A percentile compares a stretch with the other conserved stretches of the same genome.
phyloP scores from a whole-genome alignment of 2,113 vertebrate genomes.

The Mugil cephalus region DNA sequence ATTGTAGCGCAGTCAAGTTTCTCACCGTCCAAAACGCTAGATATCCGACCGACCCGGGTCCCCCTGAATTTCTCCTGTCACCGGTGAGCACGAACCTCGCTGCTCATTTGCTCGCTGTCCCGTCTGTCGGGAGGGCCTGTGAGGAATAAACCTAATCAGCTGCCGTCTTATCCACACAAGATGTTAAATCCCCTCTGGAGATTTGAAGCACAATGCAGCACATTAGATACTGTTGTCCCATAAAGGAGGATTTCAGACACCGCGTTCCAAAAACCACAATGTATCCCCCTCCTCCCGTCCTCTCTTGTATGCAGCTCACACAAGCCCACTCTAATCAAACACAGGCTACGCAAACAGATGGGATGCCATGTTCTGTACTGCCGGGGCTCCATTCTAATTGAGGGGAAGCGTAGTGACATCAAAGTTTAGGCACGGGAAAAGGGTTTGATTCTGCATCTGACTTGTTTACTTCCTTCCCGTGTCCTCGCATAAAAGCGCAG shows the following conservation, averaged over 20 bases:
- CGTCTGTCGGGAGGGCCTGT: constrained; percentile 4
- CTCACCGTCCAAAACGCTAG: constrained; percentile 44
- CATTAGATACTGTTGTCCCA: constrained; percentile 23
- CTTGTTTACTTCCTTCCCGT: constrained; percentile 13
- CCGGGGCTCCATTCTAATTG: constrained; percentile 60
- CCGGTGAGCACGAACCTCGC: constrained; percentile 39
- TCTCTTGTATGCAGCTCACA: constrained; percentile 11
- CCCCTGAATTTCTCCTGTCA: constrained; percentile 42
- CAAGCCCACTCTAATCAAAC: constrained; percentile 42
- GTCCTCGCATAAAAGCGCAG: not conserved
- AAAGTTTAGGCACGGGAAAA: constrained; percentile 54
- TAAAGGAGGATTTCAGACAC: constrained; percentile 35
- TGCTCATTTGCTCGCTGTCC: constrained; percentile 36
- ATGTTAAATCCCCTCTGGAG: constrained; percentile 14
- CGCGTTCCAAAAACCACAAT: constrained; percentile 26
- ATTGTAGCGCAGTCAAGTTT: constrained; percentile 59
- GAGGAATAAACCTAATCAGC: constrained; percentile 36
- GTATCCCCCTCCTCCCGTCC: not conserved
- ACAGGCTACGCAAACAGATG: constrained; percentile 55
- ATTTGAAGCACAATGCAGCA: constrained; percentile 29
- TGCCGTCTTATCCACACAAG: constrained; percentile 28
- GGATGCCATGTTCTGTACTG: constrained; percentile 47
- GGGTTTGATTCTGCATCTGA: constrained; percentile 41
- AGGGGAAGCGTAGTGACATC: constrained; percentile 64
- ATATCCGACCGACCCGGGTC: constrained; percentile 38